These are phyloP conservation scores for Dolichallabes microphthalmus DNA, from an alignment of 2,113 vertebrate species.

Conservation along the genomic window DNA sequence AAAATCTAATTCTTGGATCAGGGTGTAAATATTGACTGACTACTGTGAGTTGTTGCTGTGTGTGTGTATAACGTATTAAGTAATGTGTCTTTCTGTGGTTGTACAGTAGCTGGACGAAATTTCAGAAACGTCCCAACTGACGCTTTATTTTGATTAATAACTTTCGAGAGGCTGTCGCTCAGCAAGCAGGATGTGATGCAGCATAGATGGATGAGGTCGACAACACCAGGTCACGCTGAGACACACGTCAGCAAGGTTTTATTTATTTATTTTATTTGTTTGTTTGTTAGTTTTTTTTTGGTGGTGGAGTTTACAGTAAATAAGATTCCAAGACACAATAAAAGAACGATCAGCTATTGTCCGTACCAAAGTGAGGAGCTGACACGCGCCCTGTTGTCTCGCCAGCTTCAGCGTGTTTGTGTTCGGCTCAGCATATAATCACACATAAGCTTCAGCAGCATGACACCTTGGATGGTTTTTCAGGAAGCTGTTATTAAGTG, in stretches of 20 bases:
- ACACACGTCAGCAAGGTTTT: background rate
- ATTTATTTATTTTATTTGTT: background rate
- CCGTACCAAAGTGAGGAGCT: background rate
- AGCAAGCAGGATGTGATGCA: background rate
- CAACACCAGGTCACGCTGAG: background rate
- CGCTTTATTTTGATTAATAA: background rate
- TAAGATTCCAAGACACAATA: background rate
- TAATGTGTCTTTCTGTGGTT: background rate
- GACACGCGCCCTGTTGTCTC: background rate
- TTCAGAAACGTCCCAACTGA: background rate
- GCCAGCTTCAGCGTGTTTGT: background rate
- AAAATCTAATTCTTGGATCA: too few species aligned
- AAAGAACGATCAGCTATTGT: background rate
- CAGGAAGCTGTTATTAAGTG: constrained; percentile 24
- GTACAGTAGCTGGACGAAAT: background rate
- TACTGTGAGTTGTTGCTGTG: too few species aligned
- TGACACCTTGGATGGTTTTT: background rate
- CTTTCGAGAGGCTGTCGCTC: background rate
- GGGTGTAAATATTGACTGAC: too few species aligned
- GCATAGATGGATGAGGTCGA: background rate
- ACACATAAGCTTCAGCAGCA: background rate
- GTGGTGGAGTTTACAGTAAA: too few species aligned
- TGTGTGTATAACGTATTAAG: background rate
- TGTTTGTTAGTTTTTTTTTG: background rate
- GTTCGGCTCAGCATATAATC: background rate